Evolutionary conservation across 1,140 invertebrate species (phyloP).

Genomic region (Leptinotarsa undecemlineata): DNA sequence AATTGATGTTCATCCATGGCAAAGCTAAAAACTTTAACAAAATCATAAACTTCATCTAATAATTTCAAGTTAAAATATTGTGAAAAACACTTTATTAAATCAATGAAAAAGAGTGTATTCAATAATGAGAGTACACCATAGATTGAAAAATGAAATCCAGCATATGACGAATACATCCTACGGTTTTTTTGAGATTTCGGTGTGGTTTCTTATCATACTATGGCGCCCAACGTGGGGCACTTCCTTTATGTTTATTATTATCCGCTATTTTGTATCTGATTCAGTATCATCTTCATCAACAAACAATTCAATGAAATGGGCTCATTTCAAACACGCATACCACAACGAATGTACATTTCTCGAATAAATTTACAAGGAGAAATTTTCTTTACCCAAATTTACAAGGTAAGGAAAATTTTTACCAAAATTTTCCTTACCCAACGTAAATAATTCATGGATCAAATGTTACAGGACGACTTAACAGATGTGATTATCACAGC

Average conservation of each 20-base stretch:
- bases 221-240: no score
- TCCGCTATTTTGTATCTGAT: neutral
- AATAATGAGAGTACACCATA: no score
- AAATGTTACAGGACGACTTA: conserved; percentile 4
- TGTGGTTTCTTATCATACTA: no score
- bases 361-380: neutral
- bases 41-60: no score
- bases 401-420: neutral
- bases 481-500: conserved; percentile 30
- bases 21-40: no score
- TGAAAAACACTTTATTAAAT: no score
- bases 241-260: neutral
- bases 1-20: no score
- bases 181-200: no score
- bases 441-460: neutral
- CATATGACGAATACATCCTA: no score
- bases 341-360: neutral
- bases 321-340: neutral
- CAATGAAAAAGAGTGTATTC: no score
- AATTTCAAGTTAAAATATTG: no score
- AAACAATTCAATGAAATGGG: neutral
- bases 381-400: neutral
- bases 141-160: no score
- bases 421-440: neutral
- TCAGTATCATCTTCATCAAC: neutral